Conservation (phyloP, 2,888 invertebrate genomes). For the Hyposoter didymator region DNA sequence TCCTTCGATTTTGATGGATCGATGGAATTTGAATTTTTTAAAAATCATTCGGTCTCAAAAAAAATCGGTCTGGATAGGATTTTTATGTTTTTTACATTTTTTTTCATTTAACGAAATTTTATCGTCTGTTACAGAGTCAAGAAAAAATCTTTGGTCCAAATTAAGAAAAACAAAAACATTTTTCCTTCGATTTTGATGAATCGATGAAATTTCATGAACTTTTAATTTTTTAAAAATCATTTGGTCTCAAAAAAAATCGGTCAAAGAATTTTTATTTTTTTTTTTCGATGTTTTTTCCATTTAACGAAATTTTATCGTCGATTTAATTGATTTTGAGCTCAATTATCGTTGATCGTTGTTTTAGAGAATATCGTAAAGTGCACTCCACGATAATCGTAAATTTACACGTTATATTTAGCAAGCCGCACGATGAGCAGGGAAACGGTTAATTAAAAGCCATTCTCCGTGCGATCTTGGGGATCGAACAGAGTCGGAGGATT, state of each 20-base stretch:
- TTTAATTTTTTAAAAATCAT: not conserved
- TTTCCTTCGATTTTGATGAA: not conserved
- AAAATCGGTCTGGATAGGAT: not conserved
- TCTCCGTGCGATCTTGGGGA: constrained; percentile 32
- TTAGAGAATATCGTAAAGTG: constrained; percentile 47
- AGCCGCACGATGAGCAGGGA: constrained; percentile 2
- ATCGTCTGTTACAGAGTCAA: constrained; percentile 42
- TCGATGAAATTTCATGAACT: not conserved
- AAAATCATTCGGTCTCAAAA: not conserved
- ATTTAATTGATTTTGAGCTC: constrained; percentile 35
- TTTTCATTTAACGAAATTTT: constrained; percentile 18
- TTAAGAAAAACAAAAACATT: too few relatives aligned
- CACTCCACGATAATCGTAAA: constrained; percentile 56
- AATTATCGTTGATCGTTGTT: constrained; percentile 44
- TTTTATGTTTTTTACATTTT: too few relatives aligned
- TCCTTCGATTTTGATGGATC: not conserved
- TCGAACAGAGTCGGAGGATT: constrained; percentile 36
- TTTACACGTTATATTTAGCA: constrained; percentile 34
- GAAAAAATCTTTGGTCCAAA: too few relatives aligned
- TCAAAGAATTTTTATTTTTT: not conserved
- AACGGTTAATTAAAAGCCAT: constrained; percentile 58
- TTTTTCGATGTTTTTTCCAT: too few relatives aligned
- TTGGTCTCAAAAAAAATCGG: not conserved
- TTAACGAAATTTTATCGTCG: constrained; percentile 29
- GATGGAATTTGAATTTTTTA: too few relatives aligned